Evolutionary conservation across 2,888 invertebrate genomes (phyloP).

Genomic region (Neoaliturus tenellus): DNA sequence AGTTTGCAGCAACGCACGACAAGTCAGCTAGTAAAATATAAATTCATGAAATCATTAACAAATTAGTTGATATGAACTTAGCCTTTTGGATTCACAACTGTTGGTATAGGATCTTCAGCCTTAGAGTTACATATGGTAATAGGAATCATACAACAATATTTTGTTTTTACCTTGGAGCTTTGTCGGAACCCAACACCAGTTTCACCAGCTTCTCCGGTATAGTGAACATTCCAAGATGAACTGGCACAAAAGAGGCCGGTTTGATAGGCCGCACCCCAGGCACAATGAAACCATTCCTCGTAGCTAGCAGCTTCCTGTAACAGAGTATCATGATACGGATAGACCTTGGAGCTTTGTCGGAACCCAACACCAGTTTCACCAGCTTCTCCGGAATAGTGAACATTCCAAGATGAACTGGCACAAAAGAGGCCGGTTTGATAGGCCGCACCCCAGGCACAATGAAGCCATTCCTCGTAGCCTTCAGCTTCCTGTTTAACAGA

Average conservation of each 20-base stretch:
- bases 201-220: conserved; percentile 75
- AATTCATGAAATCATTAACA: no score
- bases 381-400: conserved; percentile 74
- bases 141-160: no score
- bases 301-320: conserved; percentile 63
- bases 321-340: no score
- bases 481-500: conserved; percentile 61
- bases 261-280: conserved; percentile 75
- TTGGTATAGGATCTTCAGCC: no score
- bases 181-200: conserved; percentile 58
- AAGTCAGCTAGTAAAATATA: no score
- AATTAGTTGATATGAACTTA: no score
- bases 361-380: conserved; percentile 69
- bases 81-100: no score
- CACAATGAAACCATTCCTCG: conserved; percentile 67
- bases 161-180: conserved; percentile 37
- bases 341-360: conserved; percentile 32
- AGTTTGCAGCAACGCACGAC: no score
- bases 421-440: conserved; percentile 77
- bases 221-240: conserved; percentile 72
- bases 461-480: conserved; percentile 63
- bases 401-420: conserved; percentile 74
- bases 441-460: conserved; percentile 75
- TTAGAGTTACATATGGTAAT: no score
- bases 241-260: conserved; percentile 78